Percentiles rank a stretch among this genome's conserved stretches.
These are phyloP conservation scores for Erpobdella octoculata DNA, from an alignment of 2,888 invertebrate genomes.

Conservation along the genomic window DNA sequence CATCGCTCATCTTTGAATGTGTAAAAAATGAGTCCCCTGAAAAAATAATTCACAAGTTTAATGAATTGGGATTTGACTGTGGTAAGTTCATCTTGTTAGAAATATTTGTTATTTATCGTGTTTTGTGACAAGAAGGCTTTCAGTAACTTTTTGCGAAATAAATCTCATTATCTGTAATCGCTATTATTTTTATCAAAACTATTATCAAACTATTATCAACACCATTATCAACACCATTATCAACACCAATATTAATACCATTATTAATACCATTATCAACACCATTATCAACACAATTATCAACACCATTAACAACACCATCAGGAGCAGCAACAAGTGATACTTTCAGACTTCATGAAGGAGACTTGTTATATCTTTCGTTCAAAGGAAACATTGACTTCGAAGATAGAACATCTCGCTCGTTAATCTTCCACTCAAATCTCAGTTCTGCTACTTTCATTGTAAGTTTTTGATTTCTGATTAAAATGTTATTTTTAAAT, in stretches of 20 bases:
- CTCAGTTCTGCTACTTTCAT: not conserved
- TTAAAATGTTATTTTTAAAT: not conserved
- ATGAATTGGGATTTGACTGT: not conserved
- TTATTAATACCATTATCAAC: not conserved
- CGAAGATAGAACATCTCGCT: not conserved
- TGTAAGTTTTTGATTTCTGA: not conserved
- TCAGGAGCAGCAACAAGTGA: not conserved
- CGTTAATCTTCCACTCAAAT: conserved; percentile 9
- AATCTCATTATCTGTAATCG: too few species aligned
- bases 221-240: too few species aligned
- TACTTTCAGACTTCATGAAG: not conserved
- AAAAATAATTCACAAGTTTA: conserved; percentile 6
- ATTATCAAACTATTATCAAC: too few species aligned
- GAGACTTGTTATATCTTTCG: not conserved
- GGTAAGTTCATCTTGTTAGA: not conserved
- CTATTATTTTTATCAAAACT: too few species aligned
- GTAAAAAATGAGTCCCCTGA: not conserved
- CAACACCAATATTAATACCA: not conserved
- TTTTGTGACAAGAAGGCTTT: not conserved
- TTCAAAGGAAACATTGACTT: conserved; percentile 10
- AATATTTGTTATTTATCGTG: not conserved
- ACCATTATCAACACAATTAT: not conserved
- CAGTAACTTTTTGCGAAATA: not conserved
- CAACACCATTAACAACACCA: not conserved
- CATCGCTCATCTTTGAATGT: not conserved